Evolutionary conservation across 2,888 invertebrate species (phyloP), one percentile per base, ranked within the genome.

Genomic region (Chydorus sphaericus): DNA sequence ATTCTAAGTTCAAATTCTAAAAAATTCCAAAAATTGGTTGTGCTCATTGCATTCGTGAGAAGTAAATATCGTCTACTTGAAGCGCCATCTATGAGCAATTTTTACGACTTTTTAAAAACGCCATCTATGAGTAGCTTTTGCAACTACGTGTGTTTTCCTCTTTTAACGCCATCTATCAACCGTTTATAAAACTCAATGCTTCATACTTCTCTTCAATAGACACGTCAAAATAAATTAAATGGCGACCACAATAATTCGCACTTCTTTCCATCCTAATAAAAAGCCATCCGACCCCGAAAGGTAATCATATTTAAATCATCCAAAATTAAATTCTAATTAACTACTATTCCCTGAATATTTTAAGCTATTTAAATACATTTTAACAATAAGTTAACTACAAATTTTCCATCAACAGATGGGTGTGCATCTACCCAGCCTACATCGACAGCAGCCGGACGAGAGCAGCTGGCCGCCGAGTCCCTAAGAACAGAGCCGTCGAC

Each of bases 401-500:
- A n/a, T 18, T 37, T 48, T 58, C 23, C 8, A 7, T 6, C 28
- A 69, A 59, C 73, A 86, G 87, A 67, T 98, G 97, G 97, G 77
- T 96, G 57, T 93, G 93, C 67, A 82, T 98, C 59, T 98, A 98
- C 70, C 98, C 98, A 56, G 85, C 91, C 0, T 98, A 97, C 65
- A 75, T 98, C 52, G 97, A 98, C 68, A 89, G 83, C 64, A 93
- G 91, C 67, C 93, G 89, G 69, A 86, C 91, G 0, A 69, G 86
- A 16, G 87, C 87, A 2, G 84, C 93, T 69, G 98, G 98, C 5
- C 77, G 98, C 31, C 79, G 82, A 62, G 73, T 98, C 23, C 72
- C 86, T 1, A 90, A 90, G 70, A 77, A 81, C 2, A 81, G 81
- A 75, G 91, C 90, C 68, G 85, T 97, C 1, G 93, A 96, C 63